A percentile compares a stretch with the other conserved stretches of the same genome.
Conservation (phyloP, 2,888 invertebrate genomes). For the Syritta pipiens region DNA sequence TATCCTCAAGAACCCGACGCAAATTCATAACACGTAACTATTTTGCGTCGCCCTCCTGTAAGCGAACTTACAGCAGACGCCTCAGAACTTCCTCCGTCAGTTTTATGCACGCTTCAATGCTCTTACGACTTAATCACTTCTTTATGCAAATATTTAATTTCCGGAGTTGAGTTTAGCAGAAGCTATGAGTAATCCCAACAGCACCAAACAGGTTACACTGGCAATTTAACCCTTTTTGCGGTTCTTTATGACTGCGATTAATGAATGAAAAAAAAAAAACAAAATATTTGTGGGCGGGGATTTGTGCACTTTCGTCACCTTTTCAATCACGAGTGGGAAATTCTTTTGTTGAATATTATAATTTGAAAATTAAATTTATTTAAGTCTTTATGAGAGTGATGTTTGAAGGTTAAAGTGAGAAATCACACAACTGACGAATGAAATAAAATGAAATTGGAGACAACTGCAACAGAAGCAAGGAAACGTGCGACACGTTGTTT, state of each 20-base stretch:
- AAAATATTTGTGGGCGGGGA: too few species aligned
- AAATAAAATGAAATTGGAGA: too few species aligned
- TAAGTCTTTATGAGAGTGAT: too few species aligned
- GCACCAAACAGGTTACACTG: slow-evolving; percentile 7
- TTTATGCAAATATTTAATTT: slow-evolving; percentile 53
- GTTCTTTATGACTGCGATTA: slow-evolving; percentile 1
- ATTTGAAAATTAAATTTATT: too few species aligned
- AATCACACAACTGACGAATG: too few species aligned
- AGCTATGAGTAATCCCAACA: slow-evolving; percentile 33
- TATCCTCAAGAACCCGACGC: slow-evolving; percentile 16
- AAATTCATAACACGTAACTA: slow-evolving; percentile 38
- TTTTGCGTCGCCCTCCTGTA: slow-evolving; percentile 15
- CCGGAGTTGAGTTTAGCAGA: slow-evolving; percentile 43
- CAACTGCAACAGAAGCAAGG: too few species aligned
- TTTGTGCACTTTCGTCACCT: too few species aligned
- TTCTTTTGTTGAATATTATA: too few species aligned
- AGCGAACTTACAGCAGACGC: slow-evolving; percentile 37
- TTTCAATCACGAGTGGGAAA: too few species aligned
- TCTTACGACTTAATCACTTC: slow-evolving; percentile 51
- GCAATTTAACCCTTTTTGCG: neutral
- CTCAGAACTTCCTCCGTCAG: slow-evolving; percentile 13
- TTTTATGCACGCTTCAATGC: slow-evolving; percentile 13
- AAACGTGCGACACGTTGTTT: too few species aligned
- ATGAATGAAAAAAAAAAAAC: too few species aligned
- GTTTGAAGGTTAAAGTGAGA: too few species aligned